These are phyloP conservation scores for Neocrepidodera transversa DNA, from an alignment of 2,888 invertebrate genomes.

Conservation along the genomic window DNA sequence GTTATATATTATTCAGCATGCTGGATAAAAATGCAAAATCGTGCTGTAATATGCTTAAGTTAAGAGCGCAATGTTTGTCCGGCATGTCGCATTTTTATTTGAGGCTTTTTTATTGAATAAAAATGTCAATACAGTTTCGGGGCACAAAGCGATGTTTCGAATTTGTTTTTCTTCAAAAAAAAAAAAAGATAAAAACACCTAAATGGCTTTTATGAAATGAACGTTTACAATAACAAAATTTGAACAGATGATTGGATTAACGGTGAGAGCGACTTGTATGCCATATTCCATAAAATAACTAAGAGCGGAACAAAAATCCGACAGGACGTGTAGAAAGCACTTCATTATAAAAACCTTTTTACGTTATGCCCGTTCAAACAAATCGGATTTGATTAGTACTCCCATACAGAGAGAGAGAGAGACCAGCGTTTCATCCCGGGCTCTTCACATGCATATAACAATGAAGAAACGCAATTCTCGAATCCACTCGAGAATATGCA, in stretches of 20 bases:
- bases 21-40: too few species aligned
- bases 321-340: slow-evolving; percentile 55
- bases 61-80: too few species aligned
- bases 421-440: slow-evolving; percentile 40
- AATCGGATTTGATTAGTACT: slow-evolving; percentile 58
- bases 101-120: slow-evolving; percentile 26
- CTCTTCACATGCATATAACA: slow-evolving; percentile 51
- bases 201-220: slow-evolving; percentile 52
- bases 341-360: slow-evolving; percentile 58
- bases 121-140: slow-evolving; percentile 32
- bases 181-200: slow-evolving; percentile 39
- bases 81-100: background rate
- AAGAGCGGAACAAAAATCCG: slow-evolving; percentile 54
- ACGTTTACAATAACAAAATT: slow-evolving; percentile 54
- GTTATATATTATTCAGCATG: too few species aligned
- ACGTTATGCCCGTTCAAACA: slow-evolving; percentile 56
- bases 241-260: slow-evolving; percentile 53
- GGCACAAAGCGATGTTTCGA: slow-evolving; percentile 35
- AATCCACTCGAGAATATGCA: slow-evolving; percentile 51
- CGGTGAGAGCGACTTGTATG: slow-evolving; percentile 49
- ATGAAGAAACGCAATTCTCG: slow-evolving; percentile 53
- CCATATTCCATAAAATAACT: slow-evolving; percentile 53
- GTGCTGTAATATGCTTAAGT: too few species aligned
- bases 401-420: slow-evolving; percentile 41
- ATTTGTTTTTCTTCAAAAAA: slow-evolving; percentile 34